Conservation (phyloP, 2,888 invertebrate genomes). For the Sesia apiformis region DNA sequence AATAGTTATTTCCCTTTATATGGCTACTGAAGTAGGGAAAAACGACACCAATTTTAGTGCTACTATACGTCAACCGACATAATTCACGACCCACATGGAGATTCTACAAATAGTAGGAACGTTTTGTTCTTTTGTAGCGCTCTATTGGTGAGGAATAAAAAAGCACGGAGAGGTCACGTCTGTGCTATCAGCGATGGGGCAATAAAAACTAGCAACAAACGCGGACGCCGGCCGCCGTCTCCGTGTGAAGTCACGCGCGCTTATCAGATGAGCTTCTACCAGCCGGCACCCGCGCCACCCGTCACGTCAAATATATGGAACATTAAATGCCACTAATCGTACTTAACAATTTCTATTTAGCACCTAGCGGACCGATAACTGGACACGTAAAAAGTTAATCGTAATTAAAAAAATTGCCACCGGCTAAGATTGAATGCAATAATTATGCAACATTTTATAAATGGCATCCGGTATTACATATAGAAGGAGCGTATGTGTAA, state of each 20-base stretch:
- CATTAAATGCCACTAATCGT: slow-evolving; percentile 7
- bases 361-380: background rate
- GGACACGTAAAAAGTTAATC: background rate
- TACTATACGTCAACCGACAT: slow-evolving; percentile 29
- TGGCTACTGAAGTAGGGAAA: slow-evolving; percentile 52
- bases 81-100: slow-evolving; percentile 15
- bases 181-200: slow-evolving; percentile 12
- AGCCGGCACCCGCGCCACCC: slow-evolving; percentile 7
- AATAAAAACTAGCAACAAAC: slow-evolving; percentile 23
- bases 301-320: slow-evolving; percentile 4
- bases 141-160: slow-evolving; percentile 5
- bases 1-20: slow-evolving; percentile 47
- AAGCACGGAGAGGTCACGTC: slow-evolving; percentile 13
- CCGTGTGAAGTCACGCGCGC: slow-evolving; percentile 34
- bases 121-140: slow-evolving; percentile 6
- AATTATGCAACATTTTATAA: slow-evolving; percentile 33
- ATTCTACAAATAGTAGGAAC: slow-evolving; percentile 6
- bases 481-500: slow-evolving; percentile 25
- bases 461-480: slow-evolving; percentile 24
- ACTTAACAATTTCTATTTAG: slow-evolving; percentile 6
- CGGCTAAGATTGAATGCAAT: slow-evolving; percentile 23
- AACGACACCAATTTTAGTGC: slow-evolving; percentile 33
- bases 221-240: slow-evolving; percentile 11
- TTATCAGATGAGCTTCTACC: slow-evolving; percentile 36
- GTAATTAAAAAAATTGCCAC: slow-evolving; percentile 13